Evolutionary conservation across 1,140 invertebrate species (phyloP).

Genomic region (Conus ventricosus): DNA sequence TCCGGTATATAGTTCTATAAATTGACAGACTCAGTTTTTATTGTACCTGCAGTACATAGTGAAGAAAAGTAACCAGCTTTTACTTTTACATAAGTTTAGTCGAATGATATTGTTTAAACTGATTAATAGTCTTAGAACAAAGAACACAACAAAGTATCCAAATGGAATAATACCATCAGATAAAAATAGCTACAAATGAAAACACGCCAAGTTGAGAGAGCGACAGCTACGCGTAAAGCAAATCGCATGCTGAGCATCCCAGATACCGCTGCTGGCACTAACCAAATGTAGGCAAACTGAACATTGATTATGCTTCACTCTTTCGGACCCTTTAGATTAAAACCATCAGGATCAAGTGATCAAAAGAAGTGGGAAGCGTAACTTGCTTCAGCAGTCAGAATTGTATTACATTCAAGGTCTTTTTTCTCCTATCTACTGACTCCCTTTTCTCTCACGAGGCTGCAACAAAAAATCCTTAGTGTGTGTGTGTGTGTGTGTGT

Average conservation of each 20-base stretch:
- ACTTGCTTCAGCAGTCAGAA: no score
- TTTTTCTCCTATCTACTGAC: no score
- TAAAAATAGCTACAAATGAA: conserved; percentile 23
- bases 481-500: no score
- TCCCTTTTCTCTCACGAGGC: no score
- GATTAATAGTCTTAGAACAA: background rate
- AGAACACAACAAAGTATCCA: background rate
- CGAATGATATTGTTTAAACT: background rate
- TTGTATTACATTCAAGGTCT: no score
- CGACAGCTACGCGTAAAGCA: background rate
- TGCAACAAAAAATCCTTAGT: no score
- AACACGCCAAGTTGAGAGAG: conserved; percentile 4
- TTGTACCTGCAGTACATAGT: background rate
- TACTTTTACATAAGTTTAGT: background rate
- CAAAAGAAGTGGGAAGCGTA: no score
- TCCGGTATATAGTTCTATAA: background rate
- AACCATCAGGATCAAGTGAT: no score
- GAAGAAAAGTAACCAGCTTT: background rate
- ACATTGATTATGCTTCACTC: no score
- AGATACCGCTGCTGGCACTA: no score
- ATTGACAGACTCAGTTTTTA: background rate
- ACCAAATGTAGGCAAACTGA: no score
- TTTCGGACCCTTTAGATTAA: no score
- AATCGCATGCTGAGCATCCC: background rate
- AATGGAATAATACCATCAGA: background rate